phyloP scores from a whole-genome alignment of 2,888 invertebrate species.

The Thysanoteuthis rhombus region DNA sequence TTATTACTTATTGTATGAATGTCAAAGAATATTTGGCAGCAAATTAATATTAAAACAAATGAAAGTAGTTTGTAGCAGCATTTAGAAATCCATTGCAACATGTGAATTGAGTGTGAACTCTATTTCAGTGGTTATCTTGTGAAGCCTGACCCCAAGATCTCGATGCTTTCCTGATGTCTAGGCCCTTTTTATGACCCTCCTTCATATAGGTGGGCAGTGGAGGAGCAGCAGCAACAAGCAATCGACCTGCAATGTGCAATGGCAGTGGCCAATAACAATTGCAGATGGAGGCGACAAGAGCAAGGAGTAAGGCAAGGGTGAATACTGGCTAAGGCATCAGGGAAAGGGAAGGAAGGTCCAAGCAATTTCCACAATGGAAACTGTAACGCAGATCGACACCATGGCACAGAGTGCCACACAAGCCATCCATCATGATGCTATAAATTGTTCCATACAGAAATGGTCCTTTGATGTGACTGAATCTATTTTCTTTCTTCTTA shows the following conservation, averaged over 20 bases:
- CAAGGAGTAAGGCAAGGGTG: constrained; percentile 13
- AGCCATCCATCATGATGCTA: constrained; percentile 24
- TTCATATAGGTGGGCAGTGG: constrained; percentile 2
- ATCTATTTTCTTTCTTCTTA: constrained; percentile 28
- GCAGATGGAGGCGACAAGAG: constrained; percentile 22
- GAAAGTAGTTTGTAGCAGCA: neutral
- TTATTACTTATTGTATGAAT: neutral
- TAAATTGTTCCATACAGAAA: constrained; percentile 19
- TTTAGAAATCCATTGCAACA: constrained; percentile 19
- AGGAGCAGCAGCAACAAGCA: constrained; percentile 20
- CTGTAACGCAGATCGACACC: neutral
- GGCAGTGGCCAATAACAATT: constrained; percentile 18
- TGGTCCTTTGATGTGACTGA: constrained; percentile 31
- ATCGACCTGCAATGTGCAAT: neutral
- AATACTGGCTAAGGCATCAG: neutral
- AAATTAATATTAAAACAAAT: constrained; percentile 12
- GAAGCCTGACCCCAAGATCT: constrained; percentile 19
- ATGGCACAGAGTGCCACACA: neutral
- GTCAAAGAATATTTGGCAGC: neutral
- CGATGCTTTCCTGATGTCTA: neutral
- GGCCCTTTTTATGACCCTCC: constrained; percentile 14
- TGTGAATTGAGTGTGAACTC: constrained; percentile 20
- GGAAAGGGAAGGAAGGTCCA: neutral
- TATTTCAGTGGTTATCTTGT: constrained; percentile 27
- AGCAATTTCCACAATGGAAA: constrained; percentile 21